Base-by-base conservation (phyloP, 1,140 invertebrate genomes). In the Druon quercuslanigerum region DNA sequence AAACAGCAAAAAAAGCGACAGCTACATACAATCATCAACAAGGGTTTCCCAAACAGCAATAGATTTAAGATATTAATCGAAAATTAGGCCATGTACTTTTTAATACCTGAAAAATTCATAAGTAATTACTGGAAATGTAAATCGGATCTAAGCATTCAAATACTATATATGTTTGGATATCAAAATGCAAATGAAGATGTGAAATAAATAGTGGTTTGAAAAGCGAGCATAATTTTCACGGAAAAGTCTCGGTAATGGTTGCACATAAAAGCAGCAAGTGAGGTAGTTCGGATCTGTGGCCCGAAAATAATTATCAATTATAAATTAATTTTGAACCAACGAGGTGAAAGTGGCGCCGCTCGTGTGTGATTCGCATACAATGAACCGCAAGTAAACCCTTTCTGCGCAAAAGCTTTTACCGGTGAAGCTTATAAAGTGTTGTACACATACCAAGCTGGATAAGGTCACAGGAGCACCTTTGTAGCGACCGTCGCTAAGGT, bases 251-350 rank as follows among this genome's bases (percentile, higher is more conserved):
- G 40, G 19, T 46, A 17, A 46, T 46, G 40, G 11, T 50, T 57
- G 54, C 60, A 57, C 6, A 40, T 51, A 19, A 51, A 72, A 75
- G 72, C 51, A 33, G 25, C 25, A 33, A 33, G 25, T 33, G 25
- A 33, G 25, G 25, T 4, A 77, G 75, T 17, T 17, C 19, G 50
- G 74, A 78, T 77, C 54, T 74, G 50, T 70, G 57, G 70, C 56
- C 76, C 76, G 73, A 80, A 84, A 86, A 84, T 84, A 86, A 86
- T 85, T 80, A 86, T 85, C 79, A 86, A 85, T 86, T 86, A 78
- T 86, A 82, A 85, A 84, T 84, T 83, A 85, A 86, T 85, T 82
- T 84, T 70, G 71, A 83, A 85, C 84, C 85, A 86, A 86, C 81
- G 84, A 86, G 83, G 77, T 77, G 82, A 75, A 85, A 78, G 54